phyloP scores from a whole-genome alignment of 1,140 invertebrate species.

The Drosophila miranda region DNA sequence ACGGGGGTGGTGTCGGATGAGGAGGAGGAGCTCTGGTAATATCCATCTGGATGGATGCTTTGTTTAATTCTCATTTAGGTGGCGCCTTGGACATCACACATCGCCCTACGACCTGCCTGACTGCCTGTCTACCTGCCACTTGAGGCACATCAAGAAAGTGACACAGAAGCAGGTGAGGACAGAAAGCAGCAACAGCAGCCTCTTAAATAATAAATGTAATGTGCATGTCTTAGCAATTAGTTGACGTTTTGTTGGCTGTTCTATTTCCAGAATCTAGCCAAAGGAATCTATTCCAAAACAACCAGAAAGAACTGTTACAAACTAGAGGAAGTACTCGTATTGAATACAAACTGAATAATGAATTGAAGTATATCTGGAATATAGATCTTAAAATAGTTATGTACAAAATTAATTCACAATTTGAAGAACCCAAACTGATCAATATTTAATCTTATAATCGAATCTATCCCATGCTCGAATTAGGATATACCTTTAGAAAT shows the following conservation, averaged over 20 bases:
- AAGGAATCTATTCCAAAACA: constrained; percentile 11
- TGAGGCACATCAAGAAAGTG: constrained; percentile 25
- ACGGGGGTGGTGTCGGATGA: neutral
- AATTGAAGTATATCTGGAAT: too few relatives aligned
- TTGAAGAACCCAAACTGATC: neutral
- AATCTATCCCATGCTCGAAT: too few relatives aligned
- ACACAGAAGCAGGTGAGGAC: constrained; percentile 20
- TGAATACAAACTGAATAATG: neutral
- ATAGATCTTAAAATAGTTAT: too few relatives aligned
- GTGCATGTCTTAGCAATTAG: constrained; percentile 59
- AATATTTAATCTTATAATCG: neutral
- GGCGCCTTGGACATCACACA: constrained; percentile 41
- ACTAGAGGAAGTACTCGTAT: too few relatives aligned
- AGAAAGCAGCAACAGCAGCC: constrained; percentile 31
- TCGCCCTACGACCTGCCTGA: neutral
- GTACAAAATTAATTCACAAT: too few relatives aligned
- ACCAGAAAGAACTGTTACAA: too few relatives aligned
- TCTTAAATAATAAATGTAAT: constrained; percentile 62
- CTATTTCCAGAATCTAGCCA: constrained; percentile 36
- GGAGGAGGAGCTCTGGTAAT: neutral
- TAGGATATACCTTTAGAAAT: neutral
- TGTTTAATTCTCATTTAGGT: constrained; percentile 77
- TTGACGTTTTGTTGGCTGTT: constrained; percentile 34
- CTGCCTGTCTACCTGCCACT: constrained; percentile 20
- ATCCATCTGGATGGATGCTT: constrained; percentile 45